These are phyloP conservation scores for Cyprinodon brontotheroides DNA, from an alignment of 2,113 vertebrate species.

Conservation along the genomic window DNA sequence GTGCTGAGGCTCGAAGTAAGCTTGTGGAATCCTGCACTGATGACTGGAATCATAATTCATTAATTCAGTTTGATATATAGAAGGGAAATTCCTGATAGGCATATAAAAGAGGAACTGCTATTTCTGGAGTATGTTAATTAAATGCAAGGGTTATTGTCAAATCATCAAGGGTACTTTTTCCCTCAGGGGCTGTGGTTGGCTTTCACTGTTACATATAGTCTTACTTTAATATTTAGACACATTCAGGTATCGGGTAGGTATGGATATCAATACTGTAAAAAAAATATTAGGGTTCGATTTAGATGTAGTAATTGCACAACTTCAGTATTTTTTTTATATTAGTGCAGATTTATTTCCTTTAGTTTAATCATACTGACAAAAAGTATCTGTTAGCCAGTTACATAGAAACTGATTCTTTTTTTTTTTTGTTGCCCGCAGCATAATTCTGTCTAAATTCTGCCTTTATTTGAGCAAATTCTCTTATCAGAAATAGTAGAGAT, in stretches of 20 bases:
- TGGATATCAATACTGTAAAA: neutral
- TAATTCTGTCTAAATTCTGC: too few species aligned
- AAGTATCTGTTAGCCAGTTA: too few species aligned
- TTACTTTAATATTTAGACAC: neutral
- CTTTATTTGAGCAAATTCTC: too few species aligned
- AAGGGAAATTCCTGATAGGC: conserved; percentile 20
- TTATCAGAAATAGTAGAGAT: too few species aligned
- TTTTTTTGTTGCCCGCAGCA: too few species aligned
- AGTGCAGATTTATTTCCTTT: too few species aligned
- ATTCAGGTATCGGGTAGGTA: neutral
- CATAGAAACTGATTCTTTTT: too few species aligned
- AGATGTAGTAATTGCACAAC: neutral
- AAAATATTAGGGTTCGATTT: neutral
- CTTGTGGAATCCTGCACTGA: conserved; percentile 18
- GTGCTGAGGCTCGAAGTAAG: conserved; percentile 12
- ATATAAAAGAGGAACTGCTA: conserved; percentile 24
- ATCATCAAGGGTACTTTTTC: conserved; percentile 56
- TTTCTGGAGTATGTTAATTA: conserved; percentile 39
- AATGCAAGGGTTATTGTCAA: conserved; percentile 51
- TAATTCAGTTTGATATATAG: conserved; percentile 31
- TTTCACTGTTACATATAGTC: neutral
- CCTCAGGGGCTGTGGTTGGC: conserved; percentile 25
- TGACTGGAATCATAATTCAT: conserved; percentile 38
- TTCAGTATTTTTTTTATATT: too few species aligned
- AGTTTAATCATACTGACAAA: too few species aligned